A percentile compares a stretch with the other conserved stretches of the same genome.
Conservation (phyloP, 2,113 vertebrate species). For the Crotophaga sulcirostris region DNA sequence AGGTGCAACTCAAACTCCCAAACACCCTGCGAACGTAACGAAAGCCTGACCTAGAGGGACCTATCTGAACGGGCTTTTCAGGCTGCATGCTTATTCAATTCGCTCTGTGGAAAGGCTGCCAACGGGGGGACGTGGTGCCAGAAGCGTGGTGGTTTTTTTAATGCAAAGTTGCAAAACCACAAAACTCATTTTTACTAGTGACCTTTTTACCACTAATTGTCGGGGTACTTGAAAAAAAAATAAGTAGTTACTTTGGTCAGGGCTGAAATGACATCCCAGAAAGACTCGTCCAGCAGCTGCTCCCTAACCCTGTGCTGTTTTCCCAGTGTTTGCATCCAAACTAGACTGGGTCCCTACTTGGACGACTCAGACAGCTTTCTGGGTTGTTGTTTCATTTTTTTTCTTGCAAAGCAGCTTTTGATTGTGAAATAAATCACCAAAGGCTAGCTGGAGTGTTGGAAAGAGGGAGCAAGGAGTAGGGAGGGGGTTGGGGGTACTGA, state of each 20-base stretch:
- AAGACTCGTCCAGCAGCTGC: background rate
- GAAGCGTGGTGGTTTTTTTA: slow-evolving; percentile 46
- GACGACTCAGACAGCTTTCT: background rate
- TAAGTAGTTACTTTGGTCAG: background rate
- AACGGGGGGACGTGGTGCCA: background rate
- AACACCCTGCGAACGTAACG: background rate
- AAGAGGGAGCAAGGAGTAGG: background rate
- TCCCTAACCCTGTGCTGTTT: background rate
- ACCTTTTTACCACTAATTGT: slow-evolving; percentile 62
- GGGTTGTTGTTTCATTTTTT: background rate
- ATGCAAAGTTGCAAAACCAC: slow-evolving; percentile 67
- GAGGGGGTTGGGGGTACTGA: background rate
- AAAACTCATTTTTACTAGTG: slow-evolving; percentile 56
- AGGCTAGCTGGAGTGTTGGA: background rate
- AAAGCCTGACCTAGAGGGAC: slow-evolving; percentile 1
- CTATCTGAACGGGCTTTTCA: slow-evolving; percentile 26
- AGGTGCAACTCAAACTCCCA: slow-evolving; percentile 57
- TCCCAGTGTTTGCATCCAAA: background rate
- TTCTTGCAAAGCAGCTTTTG: background rate
- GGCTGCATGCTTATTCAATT: background rate
- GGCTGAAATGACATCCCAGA: background rate
- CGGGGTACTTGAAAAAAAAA: background rate
- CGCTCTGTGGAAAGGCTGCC: background rate
- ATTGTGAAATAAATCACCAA: slow-evolving; percentile 6
- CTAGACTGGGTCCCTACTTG: background rate